Evolutionary conservation across 1,140 invertebrate genomes (phyloP).

Genomic region (Condylostylus longicornis): DNA sequence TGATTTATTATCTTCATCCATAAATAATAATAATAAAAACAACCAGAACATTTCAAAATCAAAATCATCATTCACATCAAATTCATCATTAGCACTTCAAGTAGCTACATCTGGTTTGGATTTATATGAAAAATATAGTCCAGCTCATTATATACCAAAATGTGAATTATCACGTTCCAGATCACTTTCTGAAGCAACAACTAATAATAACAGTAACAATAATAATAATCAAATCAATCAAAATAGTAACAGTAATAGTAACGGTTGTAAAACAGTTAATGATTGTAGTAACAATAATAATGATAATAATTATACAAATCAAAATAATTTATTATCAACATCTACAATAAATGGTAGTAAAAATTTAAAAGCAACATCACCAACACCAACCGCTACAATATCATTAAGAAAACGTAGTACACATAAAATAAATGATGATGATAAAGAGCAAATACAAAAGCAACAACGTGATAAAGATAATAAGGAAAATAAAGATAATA

Average conservation of each 20-base stretch:
- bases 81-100: constrained; percentile 28
- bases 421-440: too few relatives aligned
- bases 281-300: constrained; percentile 1
- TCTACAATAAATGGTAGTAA: background rate
- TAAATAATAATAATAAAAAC: constrained; percentile 8
- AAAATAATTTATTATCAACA: background rate
- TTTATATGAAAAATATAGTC: constrained; percentile 32
- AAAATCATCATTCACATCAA: constrained; percentile 24
- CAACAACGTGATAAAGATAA: background rate
- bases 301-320: background rate
- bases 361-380: background rate
- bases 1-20: background rate
- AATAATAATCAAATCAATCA: background rate
- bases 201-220: background rate
- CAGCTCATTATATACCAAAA: constrained; percentile 32
- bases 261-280: background rate
- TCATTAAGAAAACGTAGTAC: too few relatives aligned
- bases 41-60: constrained; percentile 3
- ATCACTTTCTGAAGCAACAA: constrained; percentile 14
- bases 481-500: background rate
- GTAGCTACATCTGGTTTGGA: constrained; percentile 31
- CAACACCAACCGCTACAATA: too few relatives aligned
- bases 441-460: too few relatives aligned
- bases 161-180: constrained; percentile 33
- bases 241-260: background rate